Evolutionary conservation across 2,888 invertebrate species (phyloP).

Genomic region (Lasioglossum pauxillum): DNA sequence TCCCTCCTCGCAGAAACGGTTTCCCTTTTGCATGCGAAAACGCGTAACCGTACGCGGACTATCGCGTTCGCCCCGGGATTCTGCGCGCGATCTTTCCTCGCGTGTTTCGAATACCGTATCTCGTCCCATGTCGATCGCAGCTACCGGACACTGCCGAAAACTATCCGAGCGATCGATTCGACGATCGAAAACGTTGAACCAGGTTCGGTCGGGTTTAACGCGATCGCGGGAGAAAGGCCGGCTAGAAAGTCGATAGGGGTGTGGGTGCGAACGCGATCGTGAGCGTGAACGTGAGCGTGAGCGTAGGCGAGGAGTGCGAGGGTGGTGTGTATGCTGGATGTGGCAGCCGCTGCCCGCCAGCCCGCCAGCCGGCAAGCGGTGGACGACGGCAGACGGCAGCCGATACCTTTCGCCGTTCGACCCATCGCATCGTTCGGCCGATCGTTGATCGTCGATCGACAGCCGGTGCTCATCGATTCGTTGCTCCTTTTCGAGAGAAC

Average conservation of each 20-base stretch:
- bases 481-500: not conserved
- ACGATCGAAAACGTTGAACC: not conserved
- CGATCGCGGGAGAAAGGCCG: slow-evolving; percentile 2
- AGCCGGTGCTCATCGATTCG: slow-evolving; percentile 52
- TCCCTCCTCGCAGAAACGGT: slow-evolving; percentile 12
- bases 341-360: slow-evolving; percentile 23
- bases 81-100: not conserved
- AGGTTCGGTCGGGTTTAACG: not conserved
- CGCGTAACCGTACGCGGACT: slow-evolving; percentile 1
- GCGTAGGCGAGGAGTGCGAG: slow-evolving; percentile 5
- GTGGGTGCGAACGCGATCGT: slow-evolving; percentile 1
- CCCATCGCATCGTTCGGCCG: slow-evolving; percentile 22
- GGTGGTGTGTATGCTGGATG: not conserved
- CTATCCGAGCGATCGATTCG: not conserved
- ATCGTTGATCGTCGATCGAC: slow-evolving; percentile 32
- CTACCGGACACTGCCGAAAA: not conserved
- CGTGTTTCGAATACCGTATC: not conserved
- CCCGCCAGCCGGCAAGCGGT: slow-evolving; percentile 41
- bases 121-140: not conserved
- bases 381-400: slow-evolving; percentile 44
- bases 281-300: not conserved
- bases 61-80: not conserved
- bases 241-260: slow-evolving; percentile 30
- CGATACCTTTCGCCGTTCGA: slow-evolving; percentile 40
- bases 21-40: slow-evolving; percentile 31